These are phyloP conservation scores for Chloroclystis v-ata DNA, from an alignment of 2,888 invertebrate species.

Conservation along the genomic window DNA sequence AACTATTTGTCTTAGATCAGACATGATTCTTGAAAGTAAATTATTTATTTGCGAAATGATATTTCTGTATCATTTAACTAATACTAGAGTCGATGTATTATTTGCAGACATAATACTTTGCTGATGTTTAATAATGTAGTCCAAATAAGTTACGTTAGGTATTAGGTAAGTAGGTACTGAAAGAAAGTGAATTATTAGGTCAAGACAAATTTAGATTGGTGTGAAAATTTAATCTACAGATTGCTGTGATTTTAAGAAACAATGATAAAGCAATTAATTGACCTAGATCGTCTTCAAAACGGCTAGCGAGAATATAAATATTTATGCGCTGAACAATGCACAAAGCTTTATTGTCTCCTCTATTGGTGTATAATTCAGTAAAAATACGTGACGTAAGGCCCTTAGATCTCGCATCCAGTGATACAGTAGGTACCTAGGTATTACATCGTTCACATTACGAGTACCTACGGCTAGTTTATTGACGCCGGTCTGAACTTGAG, in stretches of 20 bases:
- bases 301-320: constrained; percentile 28
- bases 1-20: no score
- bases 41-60: no score
- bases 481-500: constrained; percentile 72
- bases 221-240: constrained; percentile 6
- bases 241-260: constrained; percentile 20
- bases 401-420: constrained; percentile 29
- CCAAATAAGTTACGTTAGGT: no score
- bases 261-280: constrained; percentile 27
- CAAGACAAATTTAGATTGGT: constrained; percentile 20
- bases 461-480: constrained; percentile 58
- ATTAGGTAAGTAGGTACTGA: no score
- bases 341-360: constrained; percentile 19
- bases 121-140: no score
- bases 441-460: constrained; percentile 52
- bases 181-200: constrained; percentile 17
- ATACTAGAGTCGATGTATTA: no score
- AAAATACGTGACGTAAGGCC: constrained; percentile 25
- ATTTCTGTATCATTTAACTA: no score
- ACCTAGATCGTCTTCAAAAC: constrained; percentile 25
- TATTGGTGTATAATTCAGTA: no score
- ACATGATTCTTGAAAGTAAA: no score
- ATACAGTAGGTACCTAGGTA: no score
- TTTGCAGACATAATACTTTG: no score
- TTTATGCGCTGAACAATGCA: constrained; percentile 31